These are phyloP conservation scores for Poecile atricapillus DNA, from an alignment of 2,113 vertebrate genomes.

Conservation along the genomic window DNA sequence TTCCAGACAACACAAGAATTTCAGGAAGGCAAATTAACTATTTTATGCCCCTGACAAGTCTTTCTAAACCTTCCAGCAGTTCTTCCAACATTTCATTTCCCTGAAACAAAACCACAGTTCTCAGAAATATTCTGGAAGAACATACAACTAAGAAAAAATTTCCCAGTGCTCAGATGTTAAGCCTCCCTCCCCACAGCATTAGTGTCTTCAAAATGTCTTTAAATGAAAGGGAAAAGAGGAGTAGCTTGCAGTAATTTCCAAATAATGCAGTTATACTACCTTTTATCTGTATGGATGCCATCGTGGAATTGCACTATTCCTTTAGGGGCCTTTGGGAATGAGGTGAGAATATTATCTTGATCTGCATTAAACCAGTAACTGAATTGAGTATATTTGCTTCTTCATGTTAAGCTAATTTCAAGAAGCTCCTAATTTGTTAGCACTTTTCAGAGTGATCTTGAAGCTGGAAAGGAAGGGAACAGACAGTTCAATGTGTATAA, in stretches of 20 bases:
- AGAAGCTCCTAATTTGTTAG: constrained; percentile 31
- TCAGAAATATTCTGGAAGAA: constrained; percentile 3
- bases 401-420: constrained; percentile 28
- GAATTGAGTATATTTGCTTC: constrained; percentile 29
- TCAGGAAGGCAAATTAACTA: constrained; percentile 11
- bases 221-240: background rate
- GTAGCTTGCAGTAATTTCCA: constrained; percentile 7
- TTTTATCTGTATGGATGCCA: constrained; percentile 28
- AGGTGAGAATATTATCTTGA: constrained; percentile 45
- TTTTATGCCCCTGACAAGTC: background rate
- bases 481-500: background rate
- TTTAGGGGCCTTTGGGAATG: background rate
- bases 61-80: constrained; percentile 2
- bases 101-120: background rate
- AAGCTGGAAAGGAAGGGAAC: background rate
- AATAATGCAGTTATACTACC: constrained; percentile 33
- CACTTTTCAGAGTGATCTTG: background rate
- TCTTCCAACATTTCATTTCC: background rate
- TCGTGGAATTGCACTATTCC: constrained; percentile 4
- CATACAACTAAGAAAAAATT: background rate
- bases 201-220: constrained; percentile 29
- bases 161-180: background rate
- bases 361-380: constrained; percentile 33
- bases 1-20: constrained; percentile 16
- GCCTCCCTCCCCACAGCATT: background rate